Base-by-base conservation (phyloP, 2,113 vertebrate species). In the Scytalopus superciliaris region DNA sequence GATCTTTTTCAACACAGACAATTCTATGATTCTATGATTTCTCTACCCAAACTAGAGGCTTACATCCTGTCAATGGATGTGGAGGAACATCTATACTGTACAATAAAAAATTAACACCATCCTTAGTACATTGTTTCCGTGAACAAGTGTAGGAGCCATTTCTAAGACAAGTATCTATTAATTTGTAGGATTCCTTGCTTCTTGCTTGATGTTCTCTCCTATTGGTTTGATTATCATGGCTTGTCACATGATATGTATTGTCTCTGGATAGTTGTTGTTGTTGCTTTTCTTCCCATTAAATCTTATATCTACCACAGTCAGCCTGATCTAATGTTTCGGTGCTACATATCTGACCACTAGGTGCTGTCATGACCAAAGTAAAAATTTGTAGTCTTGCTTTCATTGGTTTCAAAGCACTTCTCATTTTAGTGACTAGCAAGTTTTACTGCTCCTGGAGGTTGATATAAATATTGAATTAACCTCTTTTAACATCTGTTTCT, bases 391-490 rank as follows among this genome's bases (percentile, higher is more conserved):
- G 21, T 52, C 25, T 75, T 84, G 14, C 14, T 93, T 85, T 56
- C 73, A 18, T 28, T 92, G 10, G 23, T 75, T 90, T 90, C 75
- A 68, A 82, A 69, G 3, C 33, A 60, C 7, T 69, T 90, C 28
- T 87, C 24, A 47, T 83, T 84, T 76, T 35, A 80, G 33, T 66
- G 39, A 33, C 42, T 90, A 59, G 66, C 37, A 80, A 53, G 18
- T 63, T 87, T 88, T 89, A 86, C 33, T 92, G 47, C 35, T 90
- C 19, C 33, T 63, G 15, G 37, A 86, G 19, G 55, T 88, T 85
- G 63, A 39, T 90, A 80, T 84, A 85, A 92, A 84, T 94, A 86
- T 74, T 80, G 35, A 50, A 83, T 95, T 93, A 91, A 86, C 33
- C 39, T 69, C 42, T 75, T 87, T 76, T 85, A 95, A 77, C 12